Percentiles rank a stretch among this genome's conserved stretches.
Evolutionary conservation across 2,113 vertebrate genomes (phyloP).

Genomic region (Neolamprologus falcicula): DNA sequence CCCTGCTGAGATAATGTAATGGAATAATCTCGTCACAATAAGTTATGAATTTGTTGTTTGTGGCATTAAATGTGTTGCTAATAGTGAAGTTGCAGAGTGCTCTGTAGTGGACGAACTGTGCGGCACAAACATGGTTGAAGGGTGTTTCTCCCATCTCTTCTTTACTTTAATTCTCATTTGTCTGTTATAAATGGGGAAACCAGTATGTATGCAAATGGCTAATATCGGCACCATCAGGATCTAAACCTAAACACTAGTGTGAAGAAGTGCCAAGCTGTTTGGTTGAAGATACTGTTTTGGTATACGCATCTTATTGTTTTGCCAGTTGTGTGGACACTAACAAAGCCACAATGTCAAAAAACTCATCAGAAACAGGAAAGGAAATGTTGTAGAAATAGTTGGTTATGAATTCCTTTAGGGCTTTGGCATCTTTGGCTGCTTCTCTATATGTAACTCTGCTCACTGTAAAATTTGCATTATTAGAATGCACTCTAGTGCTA

Average conservation of each 20-base stretch:
- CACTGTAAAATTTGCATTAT: neutral
- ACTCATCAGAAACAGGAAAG: neutral
- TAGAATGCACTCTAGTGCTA: neutral
- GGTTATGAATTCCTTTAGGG: neutral
- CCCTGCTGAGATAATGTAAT: neutral
- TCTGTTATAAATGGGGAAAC: neutral
- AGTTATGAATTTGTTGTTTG: neutral
- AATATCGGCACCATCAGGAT: neutral
- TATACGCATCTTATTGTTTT: fast-evolving
- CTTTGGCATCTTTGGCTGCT: neutral
- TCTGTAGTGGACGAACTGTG: neutral
- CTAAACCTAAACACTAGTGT: neutral
- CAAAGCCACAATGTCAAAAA: neutral
- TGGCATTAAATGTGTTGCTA: neutral
- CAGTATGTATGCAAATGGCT: neutral
- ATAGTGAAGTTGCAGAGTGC: neutral
- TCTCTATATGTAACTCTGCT: neutral
- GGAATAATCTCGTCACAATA: neutral
- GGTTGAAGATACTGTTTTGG: neutral
- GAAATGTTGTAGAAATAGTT: neutral
- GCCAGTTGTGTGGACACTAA: neutral
- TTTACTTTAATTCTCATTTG: neutral
- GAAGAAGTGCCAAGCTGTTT: neutral
- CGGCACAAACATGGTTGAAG: neutral
- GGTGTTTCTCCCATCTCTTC: neutral